Conservation (phyloP, 2,888 invertebrate genomes). For the Ornithoptera priamus region DNA sequence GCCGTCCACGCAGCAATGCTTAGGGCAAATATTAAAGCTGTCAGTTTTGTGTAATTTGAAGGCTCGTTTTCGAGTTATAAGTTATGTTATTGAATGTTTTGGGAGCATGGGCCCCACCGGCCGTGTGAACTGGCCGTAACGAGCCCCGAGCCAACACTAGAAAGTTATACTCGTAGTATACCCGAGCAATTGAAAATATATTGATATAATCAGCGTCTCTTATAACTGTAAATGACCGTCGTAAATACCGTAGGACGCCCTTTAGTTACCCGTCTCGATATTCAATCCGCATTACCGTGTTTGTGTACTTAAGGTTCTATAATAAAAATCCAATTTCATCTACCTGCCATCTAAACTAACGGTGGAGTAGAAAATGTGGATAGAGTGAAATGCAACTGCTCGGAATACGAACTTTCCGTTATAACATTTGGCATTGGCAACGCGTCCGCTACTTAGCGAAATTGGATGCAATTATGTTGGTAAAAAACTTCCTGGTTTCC, state of each 20-base stretch:
- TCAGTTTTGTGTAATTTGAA: slow-evolving; percentile 77
- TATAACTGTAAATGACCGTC: slow-evolving; percentile 46
- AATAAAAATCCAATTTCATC: slow-evolving; percentile 51
- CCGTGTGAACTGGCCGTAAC: slow-evolving; percentile 58
- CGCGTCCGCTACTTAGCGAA: slow-evolving; percentile 51
- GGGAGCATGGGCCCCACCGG: slow-evolving; percentile 53
- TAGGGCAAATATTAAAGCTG: slow-evolving; percentile 77
- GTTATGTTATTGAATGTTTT: slow-evolving; percentile 76
- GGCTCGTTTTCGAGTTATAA: slow-evolving; percentile 70
- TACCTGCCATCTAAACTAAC: slow-evolving; percentile 45
- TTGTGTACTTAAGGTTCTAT: slow-evolving; percentile 42
- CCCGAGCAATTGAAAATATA: slow-evolving; percentile 59
- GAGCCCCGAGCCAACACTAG: slow-evolving; percentile 53
- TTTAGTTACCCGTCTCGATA: slow-evolving; percentile 44
- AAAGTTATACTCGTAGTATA: slow-evolving; percentile 45
- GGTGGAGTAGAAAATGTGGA: slow-evolving; percentile 47
- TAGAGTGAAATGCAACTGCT: slow-evolving; percentile 40
- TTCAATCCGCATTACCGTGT: slow-evolving; percentile 44
- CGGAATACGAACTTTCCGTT: slow-evolving; percentile 53
- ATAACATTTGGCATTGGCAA: slow-evolving; percentile 56
- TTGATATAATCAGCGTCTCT: slow-evolving; percentile 55
- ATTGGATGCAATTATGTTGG: slow-evolving; percentile 58
- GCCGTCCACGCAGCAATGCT: slow-evolving; percentile 51
- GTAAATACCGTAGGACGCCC: slow-evolving; percentile 48
- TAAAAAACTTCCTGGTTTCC: slow-evolving; percentile 48